These are phyloP conservation scores for Sarotherodon lohbergeri DNA, from an alignment of 2,113 vertebrate species.

Conservation along the genomic window DNA sequence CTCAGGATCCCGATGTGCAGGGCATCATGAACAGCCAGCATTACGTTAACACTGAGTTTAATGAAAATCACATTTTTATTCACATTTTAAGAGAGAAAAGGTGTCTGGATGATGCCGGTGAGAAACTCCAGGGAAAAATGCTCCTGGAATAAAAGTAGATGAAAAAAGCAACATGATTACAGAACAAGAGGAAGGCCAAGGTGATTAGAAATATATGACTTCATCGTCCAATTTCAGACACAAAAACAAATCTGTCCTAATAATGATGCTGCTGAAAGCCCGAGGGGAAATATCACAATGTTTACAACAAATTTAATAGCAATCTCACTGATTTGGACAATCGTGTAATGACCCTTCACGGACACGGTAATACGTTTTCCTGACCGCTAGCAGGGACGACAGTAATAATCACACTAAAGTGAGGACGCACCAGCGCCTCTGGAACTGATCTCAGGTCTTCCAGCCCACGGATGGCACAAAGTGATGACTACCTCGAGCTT, in stretches of 20 bases:
- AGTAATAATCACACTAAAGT: neutral
- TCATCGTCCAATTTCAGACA: neutral
- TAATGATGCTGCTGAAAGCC: neutral
- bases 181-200: neutral
- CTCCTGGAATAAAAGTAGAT: neutral
- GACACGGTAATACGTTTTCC: neutral
- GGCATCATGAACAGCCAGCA: neutral
- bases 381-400: neutral
- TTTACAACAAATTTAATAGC: neutral
- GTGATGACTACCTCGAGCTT: neutral
- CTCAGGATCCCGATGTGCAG: neutral
- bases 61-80: neutral
- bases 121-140: neutral
- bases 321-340: neutral
- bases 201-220: neutral
- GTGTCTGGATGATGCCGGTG: neutral
- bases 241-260: neutral
- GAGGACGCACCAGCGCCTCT: conserved; percentile 31
- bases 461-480: neutral
- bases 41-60: neutral
- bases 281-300: neutral
- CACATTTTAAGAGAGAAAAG: neutral
- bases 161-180: neutral
- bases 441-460: neutral
- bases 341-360: neutral